Conservation (phyloP, 2,888 invertebrate species). For the Oscheius sp. region DNA sequence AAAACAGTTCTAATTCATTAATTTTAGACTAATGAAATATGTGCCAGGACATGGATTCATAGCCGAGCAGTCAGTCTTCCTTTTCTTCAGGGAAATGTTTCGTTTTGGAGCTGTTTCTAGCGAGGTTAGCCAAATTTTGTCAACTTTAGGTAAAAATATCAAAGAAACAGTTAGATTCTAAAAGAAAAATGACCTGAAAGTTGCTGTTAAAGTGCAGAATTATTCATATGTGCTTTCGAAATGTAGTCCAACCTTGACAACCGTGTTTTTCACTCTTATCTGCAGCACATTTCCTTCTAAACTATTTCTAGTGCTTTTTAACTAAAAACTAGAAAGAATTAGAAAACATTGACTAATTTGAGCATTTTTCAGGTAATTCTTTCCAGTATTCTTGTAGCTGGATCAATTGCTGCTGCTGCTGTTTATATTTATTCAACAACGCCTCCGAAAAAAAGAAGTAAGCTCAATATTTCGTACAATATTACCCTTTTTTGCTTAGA, state of each 20-base stretch:
- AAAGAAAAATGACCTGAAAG: too few species aligned
- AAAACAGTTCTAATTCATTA: background rate
- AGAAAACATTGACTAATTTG: background rate
- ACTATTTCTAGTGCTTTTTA: background rate
- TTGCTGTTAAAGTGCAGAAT: too few species aligned
- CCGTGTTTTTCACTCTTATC: background rate
- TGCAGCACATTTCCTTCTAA: background rate
- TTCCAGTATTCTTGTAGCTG: slow-evolving; percentile 40
- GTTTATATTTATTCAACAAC: slow-evolving; percentile 43
- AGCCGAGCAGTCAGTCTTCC: background rate
- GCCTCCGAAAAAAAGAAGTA: background rate
- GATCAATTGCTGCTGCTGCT: slow-evolving; percentile 42
- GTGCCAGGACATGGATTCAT: slow-evolving; percentile 28
- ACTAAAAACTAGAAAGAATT: background rate
- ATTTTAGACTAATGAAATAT: slow-evolving; percentile 19
- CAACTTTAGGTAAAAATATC: background rate
- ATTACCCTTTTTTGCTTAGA: background rate
- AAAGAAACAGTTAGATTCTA: too few species aligned
- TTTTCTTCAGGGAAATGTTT: background rate
- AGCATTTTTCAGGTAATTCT: slow-evolving; percentile 36
- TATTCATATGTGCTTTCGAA: too few species aligned
- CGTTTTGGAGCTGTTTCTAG: background rate
- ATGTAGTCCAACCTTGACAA: too few species aligned
- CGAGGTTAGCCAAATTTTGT: background rate
- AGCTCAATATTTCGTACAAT: background rate